Conservation (phyloP, 2,113 vertebrate species). For the Eupsittula cactorum region DNA sequence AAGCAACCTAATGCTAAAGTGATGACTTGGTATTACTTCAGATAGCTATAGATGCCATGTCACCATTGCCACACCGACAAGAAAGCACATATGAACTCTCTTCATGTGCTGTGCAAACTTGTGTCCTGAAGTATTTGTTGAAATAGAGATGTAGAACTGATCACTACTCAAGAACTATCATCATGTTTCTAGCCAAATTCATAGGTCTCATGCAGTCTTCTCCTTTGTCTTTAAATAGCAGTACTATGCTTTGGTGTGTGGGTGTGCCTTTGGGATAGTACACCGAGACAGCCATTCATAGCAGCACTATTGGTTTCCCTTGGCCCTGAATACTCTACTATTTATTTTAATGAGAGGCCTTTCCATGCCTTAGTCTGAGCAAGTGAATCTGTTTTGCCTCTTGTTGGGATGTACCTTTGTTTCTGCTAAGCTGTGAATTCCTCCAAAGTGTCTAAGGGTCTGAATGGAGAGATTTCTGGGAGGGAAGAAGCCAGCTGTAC, state of each 20-base stretch:
- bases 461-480: not conserved
- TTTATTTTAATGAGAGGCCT: constrained; percentile 26
- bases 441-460: not conserved
- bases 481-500: not conserved
- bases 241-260: not conserved
- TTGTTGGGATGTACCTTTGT: not conserved
- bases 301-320: not conserved
- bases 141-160: not conserved
- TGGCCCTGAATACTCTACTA: constrained; percentile 10
- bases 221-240: not conserved
- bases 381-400: not conserved
- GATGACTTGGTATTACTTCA: not conserved
- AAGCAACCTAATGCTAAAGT: not conserved
- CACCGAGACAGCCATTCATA: not conserved
- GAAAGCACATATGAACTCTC: not conserved
- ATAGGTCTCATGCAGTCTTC: not conserved
- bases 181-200: not conserved
- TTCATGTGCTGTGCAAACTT: not conserved
- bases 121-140: not conserved
- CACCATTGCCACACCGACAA: not conserved
- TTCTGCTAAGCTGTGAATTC: not conserved
- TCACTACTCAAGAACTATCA: not conserved
- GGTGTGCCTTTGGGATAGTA: not conserved
- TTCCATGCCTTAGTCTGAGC: not conserved
- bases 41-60: not conserved